Evolutionary conservation across 2,888 invertebrate species (phyloP).

Genomic region (Drymonia ruficornis): DNA sequence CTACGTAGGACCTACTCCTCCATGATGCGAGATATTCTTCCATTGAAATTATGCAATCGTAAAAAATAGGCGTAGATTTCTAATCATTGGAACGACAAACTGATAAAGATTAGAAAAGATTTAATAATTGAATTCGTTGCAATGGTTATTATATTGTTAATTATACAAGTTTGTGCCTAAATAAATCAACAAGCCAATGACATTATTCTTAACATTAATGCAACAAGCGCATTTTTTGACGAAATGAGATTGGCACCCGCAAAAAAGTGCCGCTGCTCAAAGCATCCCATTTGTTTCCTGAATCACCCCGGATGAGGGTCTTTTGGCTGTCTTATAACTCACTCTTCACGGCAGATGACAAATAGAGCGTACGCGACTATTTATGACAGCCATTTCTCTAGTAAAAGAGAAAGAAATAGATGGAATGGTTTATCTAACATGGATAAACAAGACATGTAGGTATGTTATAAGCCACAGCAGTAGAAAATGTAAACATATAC

Average conservation of each 20-base stretch:
- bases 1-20: constrained; percentile 23
- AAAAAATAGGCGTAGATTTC: constrained; percentile 11
- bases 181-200: constrained; percentile 40
- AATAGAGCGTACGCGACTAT: constrained; percentile 36
- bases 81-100: constrained; percentile 6
- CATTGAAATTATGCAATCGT: constrained; percentile 20
- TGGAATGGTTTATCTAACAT: neutral
- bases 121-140: too few species aligned
- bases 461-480: neutral
- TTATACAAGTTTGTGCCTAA: neutral
- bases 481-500: too few species aligned
- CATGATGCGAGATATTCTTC: constrained; percentile 26
- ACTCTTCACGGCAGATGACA: constrained; percentile 44
- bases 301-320: constrained; percentile 57
- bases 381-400: constrained; percentile 11
- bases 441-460: neutral
- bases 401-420: neutral
- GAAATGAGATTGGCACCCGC: constrained; percentile 56
- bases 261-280: constrained; percentile 62
- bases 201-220: too few species aligned
- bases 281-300: constrained; percentile 61
- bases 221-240: constrained; percentile 51
- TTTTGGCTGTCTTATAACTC: constrained; percentile 61
- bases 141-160: neutral
- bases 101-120: neutral